Evolutionary conservation across 2,113 vertebrate species (phyloP), one percentile per base, ranked within the genome.

Genomic region (Percopsis transmontana): DNA sequence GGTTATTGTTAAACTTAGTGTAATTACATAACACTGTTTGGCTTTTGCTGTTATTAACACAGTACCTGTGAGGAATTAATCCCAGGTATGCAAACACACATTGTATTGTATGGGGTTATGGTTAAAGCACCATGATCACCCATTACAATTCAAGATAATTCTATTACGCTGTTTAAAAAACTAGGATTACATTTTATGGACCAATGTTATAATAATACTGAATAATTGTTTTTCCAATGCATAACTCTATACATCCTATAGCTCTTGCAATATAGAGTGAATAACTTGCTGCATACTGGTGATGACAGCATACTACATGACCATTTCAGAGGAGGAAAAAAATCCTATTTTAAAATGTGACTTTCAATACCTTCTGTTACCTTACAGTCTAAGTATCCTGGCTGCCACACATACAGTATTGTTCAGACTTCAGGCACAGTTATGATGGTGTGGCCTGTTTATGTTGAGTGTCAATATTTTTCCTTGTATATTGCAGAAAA

Each of bases 131-230:
- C 74, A 62, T 74, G 76, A 69, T 81, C 72, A 33, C 78, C 41
- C 67, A 75, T 61, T 70, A 64, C 64, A 88, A 85, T 88, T 83
- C 79, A 72, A 79, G 57, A 48, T 75, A 71, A 68, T 70, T 77
- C 68, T 72, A 59, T 84, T 73, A 45, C 45, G 56, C 68, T 65
- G 58, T 75, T 85, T 79, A 82, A 81, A 74, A 72, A 74, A 71
- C 76, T 63, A 59, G 62, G 71, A 79, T 68, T 74, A 57, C 40
- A 38, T 47, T 89, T 89, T 87, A 87, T 48, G 79, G 81, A 80
- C 68, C 58, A 52, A 47, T 41, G 16, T 59, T 81, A 68, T 81
- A 83, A 52, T 44, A 19, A 38, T 64, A 70, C 76, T 70, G 63
- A 62, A 72, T 58, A 5, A 6, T 58, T 59, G 44, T 42, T 53